These are phyloP conservation scores for Holothuria scabra DNA, from an alignment of 53 echinoderm and acorn worm genomes.

Conservation along the genomic window DNA sequence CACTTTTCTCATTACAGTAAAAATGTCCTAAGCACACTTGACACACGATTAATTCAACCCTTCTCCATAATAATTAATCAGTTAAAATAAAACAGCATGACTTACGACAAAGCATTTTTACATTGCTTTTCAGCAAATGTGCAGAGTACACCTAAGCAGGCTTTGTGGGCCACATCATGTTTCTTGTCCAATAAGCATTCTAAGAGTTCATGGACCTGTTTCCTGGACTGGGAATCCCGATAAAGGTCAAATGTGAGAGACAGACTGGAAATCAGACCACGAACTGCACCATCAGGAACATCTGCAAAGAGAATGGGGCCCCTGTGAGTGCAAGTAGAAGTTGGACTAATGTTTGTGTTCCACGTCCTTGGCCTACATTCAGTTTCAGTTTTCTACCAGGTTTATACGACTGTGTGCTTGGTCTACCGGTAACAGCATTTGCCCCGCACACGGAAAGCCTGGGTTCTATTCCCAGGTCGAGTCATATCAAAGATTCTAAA, in stretches of 20 bases:
- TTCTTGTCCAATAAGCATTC: constrained; percentile 52
- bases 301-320: constrained; percentile 36
- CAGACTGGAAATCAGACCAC: constrained; percentile 60
- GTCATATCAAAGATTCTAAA: no score
- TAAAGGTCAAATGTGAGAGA: constrained; percentile 66
- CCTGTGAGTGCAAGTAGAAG: no score
- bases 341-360: no score
- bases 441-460: no score
- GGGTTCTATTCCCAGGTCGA: no score
- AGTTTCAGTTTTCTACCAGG: no score
- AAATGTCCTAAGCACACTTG: no score
- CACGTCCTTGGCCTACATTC: no score
- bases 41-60: not conserved
- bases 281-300: constrained; percentile 80
- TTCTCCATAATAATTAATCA: not conserved
- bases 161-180: constrained; percentile 59
- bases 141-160: constrained; percentile 62
- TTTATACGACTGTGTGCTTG: no score
- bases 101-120: constrained; percentile 66
- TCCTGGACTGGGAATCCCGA: constrained; percentile 67
- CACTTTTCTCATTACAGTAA: no score
- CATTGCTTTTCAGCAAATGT: constrained; percentile 52
- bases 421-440: no score
- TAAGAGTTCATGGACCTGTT: constrained; percentile 69
- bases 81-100: not conserved